These are phyloP conservation scores for Protophormia terraenovae DNA, from an alignment of 2,888 invertebrate genomes.

Conservation along the genomic window DNA sequence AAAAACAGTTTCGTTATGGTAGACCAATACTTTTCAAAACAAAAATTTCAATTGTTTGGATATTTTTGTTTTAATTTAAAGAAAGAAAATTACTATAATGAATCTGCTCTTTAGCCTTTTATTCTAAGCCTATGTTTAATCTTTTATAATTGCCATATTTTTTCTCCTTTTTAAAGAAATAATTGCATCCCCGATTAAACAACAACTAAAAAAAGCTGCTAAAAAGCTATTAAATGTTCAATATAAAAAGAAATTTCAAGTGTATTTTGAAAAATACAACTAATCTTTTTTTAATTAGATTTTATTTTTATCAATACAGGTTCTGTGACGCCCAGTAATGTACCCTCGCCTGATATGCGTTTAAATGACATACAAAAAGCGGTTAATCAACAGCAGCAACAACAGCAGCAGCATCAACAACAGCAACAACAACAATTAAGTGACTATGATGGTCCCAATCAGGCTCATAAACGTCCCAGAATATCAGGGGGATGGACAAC, in stretches of 20 bases:
- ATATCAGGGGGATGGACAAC: conserved; percentile 95
- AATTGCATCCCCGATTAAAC: conserved; percentile 22
- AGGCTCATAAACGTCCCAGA: conserved; percentile 89
- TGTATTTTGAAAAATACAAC: conserved; percentile 57
- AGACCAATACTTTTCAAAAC: too few species aligned
- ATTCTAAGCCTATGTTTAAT: too few species aligned
- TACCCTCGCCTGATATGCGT: conserved; percentile 87
- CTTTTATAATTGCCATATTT: conserved; percentile 31
- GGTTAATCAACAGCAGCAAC: conserved; percentile 75
- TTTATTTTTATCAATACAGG: conserved; percentile 83
- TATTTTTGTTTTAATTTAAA: too few species aligned
- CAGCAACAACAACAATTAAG: conserved; percentile 75
- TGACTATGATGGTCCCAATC: conserved; percentile 84
- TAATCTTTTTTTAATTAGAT: conserved; percentile 74
- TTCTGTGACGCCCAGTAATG: conserved; percentile 91
- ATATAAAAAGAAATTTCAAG: conserved; percentile 52
- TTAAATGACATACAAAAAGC: conserved; percentile 76
- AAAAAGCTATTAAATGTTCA: conserved; percentile 29
- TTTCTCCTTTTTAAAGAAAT: not conserved
- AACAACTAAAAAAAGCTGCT: not conserved
- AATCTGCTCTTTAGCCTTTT: too few species aligned
- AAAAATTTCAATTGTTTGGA: too few species aligned
- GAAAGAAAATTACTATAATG: too few species aligned
- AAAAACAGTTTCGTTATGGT: too few species aligned
- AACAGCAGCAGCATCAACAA: conserved; percentile 76